Evolutionary conservation across 2,888 invertebrate species (phyloP).

Genomic region (Agrochola lychnidis): DNA sequence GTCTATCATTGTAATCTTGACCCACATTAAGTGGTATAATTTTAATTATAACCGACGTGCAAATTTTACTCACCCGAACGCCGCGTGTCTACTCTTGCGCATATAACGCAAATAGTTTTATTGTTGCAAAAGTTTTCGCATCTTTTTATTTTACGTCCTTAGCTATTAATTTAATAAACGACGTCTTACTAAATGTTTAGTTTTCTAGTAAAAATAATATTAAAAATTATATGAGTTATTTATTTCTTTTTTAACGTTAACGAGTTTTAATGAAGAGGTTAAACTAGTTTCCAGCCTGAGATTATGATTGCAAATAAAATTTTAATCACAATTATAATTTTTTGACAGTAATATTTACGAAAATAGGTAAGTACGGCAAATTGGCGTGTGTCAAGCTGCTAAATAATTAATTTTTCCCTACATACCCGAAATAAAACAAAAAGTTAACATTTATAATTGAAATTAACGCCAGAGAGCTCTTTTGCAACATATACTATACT

Average conservation of each 20-base stretch:
- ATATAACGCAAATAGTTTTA: constrained; percentile 50
- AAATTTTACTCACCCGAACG: constrained; percentile 54
- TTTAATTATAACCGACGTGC: constrained; percentile 71
- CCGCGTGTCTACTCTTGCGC: constrained; percentile 53
- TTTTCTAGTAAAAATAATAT: constrained; percentile 16
- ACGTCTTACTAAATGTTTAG: constrained; percentile 9
- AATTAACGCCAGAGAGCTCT: neutral
- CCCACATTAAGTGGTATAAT: constrained; percentile 73
- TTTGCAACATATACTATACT: neutral
- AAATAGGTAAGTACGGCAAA: too few relatives aligned
- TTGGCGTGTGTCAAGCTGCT: too few relatives aligned
- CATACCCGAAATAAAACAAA: neutral
- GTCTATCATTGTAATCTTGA: constrained; percentile 75
- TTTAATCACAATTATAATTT: too few relatives aligned
- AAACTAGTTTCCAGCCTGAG: too few relatives aligned
- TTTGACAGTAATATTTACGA: too few relatives aligned
- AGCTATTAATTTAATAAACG: constrained; percentile 23
- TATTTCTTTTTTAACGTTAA: neutral
- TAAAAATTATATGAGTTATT: neutral
- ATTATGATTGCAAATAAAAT: too few relatives aligned
- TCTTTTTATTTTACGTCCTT: constrained; percentile 27
- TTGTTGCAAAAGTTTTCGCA: constrained; percentile 46
- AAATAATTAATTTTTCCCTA: neutral
- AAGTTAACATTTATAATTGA: neutral
- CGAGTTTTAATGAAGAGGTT: neutral